Base-by-base conservation (phyloP, 1,140 invertebrate species). In the Melitaea cinxia region DNA sequence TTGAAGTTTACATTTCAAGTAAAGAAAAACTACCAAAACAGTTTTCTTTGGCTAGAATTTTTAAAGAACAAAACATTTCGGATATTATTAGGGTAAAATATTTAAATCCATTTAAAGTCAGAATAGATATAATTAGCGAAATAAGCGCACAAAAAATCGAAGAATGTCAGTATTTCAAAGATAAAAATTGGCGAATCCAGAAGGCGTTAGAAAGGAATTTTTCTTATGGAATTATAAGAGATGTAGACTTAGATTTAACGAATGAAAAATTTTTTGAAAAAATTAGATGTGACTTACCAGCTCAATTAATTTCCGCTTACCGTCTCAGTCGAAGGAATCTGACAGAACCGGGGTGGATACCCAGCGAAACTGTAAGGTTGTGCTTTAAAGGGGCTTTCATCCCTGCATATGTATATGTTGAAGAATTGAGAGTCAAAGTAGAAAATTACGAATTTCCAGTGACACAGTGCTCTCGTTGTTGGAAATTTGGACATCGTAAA, bases 21-120 rank as follows among this genome's bases (percentile, higher is more conserved):
- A 60, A 55, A 19, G 68, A 70, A 4, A 47, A 33, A 17, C 14
- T 71, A 15, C 68, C 68, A 30, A 71, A 71, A 65, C 65, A 72
- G 59, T 68, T 72, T 60, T 49, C 52, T n/a, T 19, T 72, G 9
- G 70, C 70, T 12, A 64, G 53, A 37, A 42, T 62, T 14, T 58
- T 72, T 9, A 52, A 50, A 23, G 14, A 49, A 5, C 5, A 57
- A n/a, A 54, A 59, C 35, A 72, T 72, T 14, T 33, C 28, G 19
- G 49, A 62, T 56, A 63, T 72, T 26, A 17, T 6, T 3, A 21
- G 21, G 42, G 50, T 72, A 4, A 72, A 68, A 52, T 72, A 59
- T 37, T 3, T 68, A 0, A 68, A 55, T 24, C 53, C 66, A 0
- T 72, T 58, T 33, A 68, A 62, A 59, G 12, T 68, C 14, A n/a